phyloP scores from a whole-genome alignment of 2,113 vertebrate species.

The Tyto alba region DNA sequence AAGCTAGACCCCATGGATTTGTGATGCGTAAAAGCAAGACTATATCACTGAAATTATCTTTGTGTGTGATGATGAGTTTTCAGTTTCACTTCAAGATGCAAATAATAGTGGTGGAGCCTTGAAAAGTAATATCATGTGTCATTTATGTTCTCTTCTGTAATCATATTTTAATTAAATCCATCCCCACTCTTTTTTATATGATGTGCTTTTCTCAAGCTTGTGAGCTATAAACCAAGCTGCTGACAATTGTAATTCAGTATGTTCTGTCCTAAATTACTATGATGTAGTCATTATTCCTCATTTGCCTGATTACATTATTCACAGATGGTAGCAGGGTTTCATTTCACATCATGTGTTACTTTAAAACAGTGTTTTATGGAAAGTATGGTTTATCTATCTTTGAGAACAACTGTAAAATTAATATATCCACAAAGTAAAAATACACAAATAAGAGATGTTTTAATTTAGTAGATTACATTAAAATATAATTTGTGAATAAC shows the following conservation, averaged over 20 bases:
- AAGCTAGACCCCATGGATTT: neutral
- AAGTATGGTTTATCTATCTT: neutral
- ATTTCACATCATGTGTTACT: neutral
- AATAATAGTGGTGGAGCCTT: neutral
- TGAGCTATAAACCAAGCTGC: slow-evolving; percentile 34
- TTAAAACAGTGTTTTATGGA: neutral
- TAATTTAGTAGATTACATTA: neutral
- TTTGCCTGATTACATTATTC: slow-evolving; percentile 53
- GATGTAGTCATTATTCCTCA: slow-evolving; percentile 44
- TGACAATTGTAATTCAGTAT: slow-evolving; percentile 54
- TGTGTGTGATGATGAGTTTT: neutral
- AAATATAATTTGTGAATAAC: neutral
- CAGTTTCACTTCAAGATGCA: neutral
- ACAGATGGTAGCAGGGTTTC: slow-evolving; percentile 38
- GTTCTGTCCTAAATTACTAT: slow-evolving; percentile 32
- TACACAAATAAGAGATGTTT: neutral
- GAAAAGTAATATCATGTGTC: neutral
- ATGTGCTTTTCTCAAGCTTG: slow-evolving; percentile 15
- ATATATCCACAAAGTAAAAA: neutral
- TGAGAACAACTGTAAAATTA: neutral
- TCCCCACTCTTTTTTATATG: neutral
- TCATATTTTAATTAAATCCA: slow-evolving; percentile 20
- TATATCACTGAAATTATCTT: neutral
- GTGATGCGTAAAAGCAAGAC: neutral
- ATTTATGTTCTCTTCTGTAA: neutral